Evolutionary conservation across 23 tunicate genomes (phyloP).

Genomic region (Ciona savignyi): DNA sequence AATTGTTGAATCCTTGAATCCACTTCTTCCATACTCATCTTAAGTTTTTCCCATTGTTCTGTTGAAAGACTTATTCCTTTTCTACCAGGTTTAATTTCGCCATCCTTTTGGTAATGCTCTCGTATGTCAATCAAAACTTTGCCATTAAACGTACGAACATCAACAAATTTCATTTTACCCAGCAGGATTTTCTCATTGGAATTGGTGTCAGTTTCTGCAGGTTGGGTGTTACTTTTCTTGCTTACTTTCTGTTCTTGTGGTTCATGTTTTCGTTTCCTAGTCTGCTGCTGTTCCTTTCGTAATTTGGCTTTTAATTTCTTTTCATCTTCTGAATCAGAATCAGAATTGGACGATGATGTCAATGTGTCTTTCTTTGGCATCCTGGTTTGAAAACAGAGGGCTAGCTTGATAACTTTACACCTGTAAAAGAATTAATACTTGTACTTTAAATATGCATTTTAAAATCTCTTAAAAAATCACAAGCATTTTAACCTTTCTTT

Average conservation of each 20-base stretch:
- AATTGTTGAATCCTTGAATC: conserved; percentile 67
- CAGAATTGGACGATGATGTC: conserved; percentile 30
- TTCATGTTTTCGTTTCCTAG: conserved; percentile 31
- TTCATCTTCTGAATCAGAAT: conserved; percentile 79
- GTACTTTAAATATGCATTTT: background rate
- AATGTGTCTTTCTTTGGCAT: conserved; percentile 33
- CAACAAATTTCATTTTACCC: conserved; percentile 81
- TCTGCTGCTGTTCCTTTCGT: conserved; percentile 35
- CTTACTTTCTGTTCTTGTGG: background rate
- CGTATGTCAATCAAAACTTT: conserved; percentile 84
- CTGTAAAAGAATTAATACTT: too few relatives aligned
- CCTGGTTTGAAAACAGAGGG: background rate
- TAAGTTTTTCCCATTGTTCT: conserved; percentile 75
- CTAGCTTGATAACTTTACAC: background rate
- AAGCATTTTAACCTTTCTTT: too few relatives aligned
- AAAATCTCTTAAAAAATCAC: too few relatives aligned
- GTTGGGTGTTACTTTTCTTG: conserved; percentile 3
- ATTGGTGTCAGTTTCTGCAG: conserved; percentile 1
- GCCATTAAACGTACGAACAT: conserved; percentile 64
- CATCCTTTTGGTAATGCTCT: conserved; percentile 86
- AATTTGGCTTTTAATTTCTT: conserved; percentile 56
- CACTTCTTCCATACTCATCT: conserved; percentile 42
- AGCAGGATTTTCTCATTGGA: conserved; percentile 42
- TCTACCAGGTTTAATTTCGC: conserved; percentile 87
- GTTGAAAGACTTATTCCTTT: conserved; percentile 81